These are phyloP conservation scores for Antheraea pernyi DNA, from an alignment of 1,140 invertebrate genomes.

Conservation along the genomic window DNA sequence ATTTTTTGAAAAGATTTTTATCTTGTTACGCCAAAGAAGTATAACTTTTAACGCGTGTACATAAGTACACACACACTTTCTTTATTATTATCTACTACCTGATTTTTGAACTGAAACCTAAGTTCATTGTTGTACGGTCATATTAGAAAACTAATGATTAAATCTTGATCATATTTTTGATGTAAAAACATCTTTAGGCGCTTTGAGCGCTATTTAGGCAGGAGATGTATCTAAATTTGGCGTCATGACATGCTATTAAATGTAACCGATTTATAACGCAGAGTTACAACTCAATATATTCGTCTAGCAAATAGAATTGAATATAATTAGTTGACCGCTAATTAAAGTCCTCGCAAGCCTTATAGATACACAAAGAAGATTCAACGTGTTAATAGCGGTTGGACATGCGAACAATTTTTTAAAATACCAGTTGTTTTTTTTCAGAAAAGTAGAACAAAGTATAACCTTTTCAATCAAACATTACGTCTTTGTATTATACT, in stretches of 20 bases:
- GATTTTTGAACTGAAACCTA: no score
- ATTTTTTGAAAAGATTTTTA: no score
- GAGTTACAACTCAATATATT: conserved; percentile 14
- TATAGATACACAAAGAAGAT: conserved; percentile 29
- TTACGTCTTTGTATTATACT: no score
- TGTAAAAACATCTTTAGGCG: neutral
- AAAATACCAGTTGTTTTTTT: neutral
- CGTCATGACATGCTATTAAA: no score
- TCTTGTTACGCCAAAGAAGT: no score
- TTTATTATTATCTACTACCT: no score
- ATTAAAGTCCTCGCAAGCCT: conserved; percentile 16
- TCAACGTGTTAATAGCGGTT: conserved; percentile 15
- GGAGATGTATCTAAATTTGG: no score
- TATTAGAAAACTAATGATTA: neutral
- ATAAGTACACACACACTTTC: no score
- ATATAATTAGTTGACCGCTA: neutral
- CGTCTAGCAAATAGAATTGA: neutral
- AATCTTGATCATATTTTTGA: neutral
- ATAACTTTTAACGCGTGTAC: no score
- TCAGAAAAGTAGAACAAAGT: neutral
- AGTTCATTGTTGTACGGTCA: no score
- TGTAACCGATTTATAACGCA: no score
- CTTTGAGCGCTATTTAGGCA: no score
- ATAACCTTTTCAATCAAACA: neutral
- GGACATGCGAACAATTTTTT: conserved; percentile 20